Evolutionary conservation across 2,797 vertebrate species (phyloP), one percentile per base, ranked within the genome.

Genomic region (Denticeps clupeoides): DNA sequence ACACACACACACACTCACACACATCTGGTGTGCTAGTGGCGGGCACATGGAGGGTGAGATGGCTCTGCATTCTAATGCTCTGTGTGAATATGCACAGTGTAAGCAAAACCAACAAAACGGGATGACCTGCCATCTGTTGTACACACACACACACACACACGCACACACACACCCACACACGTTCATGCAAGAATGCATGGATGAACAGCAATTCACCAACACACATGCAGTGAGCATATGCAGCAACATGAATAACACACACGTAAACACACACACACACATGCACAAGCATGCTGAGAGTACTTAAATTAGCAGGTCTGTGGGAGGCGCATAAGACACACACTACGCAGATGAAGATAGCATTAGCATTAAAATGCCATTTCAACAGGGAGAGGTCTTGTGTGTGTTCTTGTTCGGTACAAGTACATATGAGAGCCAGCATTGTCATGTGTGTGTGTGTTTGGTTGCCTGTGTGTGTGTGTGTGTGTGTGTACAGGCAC

Each of bases 401-500:
- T 29, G 27, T 29, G n/a, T 4, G 11, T n/a, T 3, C n/a, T 9
- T 5, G n/a, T n/a, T n/a, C n/a, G n/a, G n/a, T n/a, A n/a, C n/a
- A n/a, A n/a, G n/a, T n/a, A n/a, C n/a, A n/a, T n/a, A n/a, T n/a
- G n/a, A n/a, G n/a, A n/a, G n/a, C n/a, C n/a, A n/a, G n/a, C n/a
- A n/a, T n/a, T n/a, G n/a, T n/a, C n/a, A n/a, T n/a, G n/a, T n/a
- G n/a, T n/a, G n/a, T n/a, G n/a, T n/a, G n/a, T n/a, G n/a, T n/a
- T n/a, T n/a, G n/a, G n/a, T n/a, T 63, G 55, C 66, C 61, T 59
- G 62, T 54, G 54, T 67, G 51, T 58, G 49, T 57, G 58, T 38
- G 55, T 49, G 54, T 53, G 46, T 59, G 53, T 55, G 41, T 58
- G 42, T 27, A 22, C 31, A 16, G 25, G 23, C 15, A 41, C 47